Evolutionary conservation across 1,140 invertebrate species (phyloP).

Genomic region (Phenacoccus solenopsis): DNA sequence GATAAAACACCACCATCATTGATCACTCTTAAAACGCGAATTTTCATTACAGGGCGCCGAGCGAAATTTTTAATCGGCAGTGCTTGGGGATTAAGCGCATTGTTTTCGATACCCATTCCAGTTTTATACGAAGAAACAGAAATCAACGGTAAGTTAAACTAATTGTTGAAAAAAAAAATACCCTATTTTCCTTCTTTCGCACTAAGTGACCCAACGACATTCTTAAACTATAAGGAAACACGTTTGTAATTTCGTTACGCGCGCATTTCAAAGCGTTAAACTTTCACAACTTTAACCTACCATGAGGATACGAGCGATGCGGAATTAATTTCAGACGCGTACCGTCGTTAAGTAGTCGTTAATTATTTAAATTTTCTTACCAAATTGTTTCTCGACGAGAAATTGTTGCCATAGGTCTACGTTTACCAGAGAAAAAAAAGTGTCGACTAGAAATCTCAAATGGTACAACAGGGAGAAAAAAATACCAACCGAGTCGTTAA

Average conservation of each 20-base stretch:
- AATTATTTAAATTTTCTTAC: background rate
- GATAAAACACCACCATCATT: background rate
- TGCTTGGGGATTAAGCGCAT: constrained; percentile 68
- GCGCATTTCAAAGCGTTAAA: no score
- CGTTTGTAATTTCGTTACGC: no score
- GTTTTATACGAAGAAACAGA: constrained; percentile 67
- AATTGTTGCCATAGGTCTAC: no score
- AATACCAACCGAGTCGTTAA: background rate
- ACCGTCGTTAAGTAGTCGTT: background rate
- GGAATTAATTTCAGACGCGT: no score
- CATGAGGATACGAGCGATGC: no score
- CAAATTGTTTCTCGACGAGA: background rate
- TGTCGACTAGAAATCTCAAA: no score
- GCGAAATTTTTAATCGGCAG: constrained; percentile 60
- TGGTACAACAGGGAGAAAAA: no score
- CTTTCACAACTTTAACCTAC: no score
- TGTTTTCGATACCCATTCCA: constrained; percentile 74
- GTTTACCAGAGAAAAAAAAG: no score
- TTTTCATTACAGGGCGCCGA: constrained; percentile 44
- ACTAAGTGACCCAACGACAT: no score
- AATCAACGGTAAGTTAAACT: constrained; percentile 46
- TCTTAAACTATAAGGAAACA: no score
- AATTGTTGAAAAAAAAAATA: background rate
- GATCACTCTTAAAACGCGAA: background rate
- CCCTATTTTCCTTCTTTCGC: no score